Evolutionary conservation across 2,888 invertebrate genomes (phyloP), one percentile per base, ranked within the genome.

Genomic region (Eilema griseolum): DNA sequence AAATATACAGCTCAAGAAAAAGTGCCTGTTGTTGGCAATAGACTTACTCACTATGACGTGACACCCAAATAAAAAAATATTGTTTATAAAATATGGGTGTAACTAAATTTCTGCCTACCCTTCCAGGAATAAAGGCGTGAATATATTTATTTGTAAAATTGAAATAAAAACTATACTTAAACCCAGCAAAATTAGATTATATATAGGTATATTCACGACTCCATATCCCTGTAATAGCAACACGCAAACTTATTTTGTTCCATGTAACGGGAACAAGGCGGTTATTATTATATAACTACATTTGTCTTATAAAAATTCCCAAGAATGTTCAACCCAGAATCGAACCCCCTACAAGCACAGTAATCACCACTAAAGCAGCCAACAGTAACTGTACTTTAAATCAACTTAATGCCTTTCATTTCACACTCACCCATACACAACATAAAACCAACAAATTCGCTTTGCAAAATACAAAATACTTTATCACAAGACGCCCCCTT

Each of bases 381-480:
- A 52, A n/a, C 52, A n/a, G 52, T n/a, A 8, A 52, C 1, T 61
- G 3, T 57, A 66, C 56, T 57, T 52, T 66, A 66, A 66, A 52
- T 57, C 2, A 33, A 33, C 24, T 37, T 52, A 66, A 57, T 57
- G 57, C 24, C 14, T 61, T 20, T 16, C 16, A 65, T 60, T 66
- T 20, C 59, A 24, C 24, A 57, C 26, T 7, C 24, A 11, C 20
- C 20, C 26, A 37, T 60, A 66, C 59, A 20, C 37, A 33, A 57
- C 24, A 5, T 66, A 41, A 41, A 20, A 20, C 24, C 5, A 60
- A 37, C n/a, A 61, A 23, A 61, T 61, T 23, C 33, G 33, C 23
- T 37, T 33, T n/a, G 33, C 59, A 66, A 59, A 41, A 66, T 41
- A 59, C 70, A 31, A 62, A 62, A 57, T 66, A 52, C 24, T 33